Percentiles rank a stretch among this genome's conserved stretches.
phyloP scores from a whole-genome alignment of 2,888 invertebrate species.

The Hedya salicella region DNA sequence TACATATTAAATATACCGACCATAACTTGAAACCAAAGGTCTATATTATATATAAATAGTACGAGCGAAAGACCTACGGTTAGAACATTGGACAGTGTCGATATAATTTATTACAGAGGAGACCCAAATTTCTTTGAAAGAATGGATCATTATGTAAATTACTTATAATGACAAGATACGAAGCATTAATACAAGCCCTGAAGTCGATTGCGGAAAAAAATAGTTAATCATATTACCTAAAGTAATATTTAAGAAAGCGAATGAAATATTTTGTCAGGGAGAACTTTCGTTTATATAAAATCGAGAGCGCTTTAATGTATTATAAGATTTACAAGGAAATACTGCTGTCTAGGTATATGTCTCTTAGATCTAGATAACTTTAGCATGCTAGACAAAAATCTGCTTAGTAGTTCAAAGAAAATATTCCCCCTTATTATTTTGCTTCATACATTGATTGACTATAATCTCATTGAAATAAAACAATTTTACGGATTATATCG shows the following conservation, averaged over 20 bases:
- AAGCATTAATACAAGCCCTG: conserved; percentile 47
- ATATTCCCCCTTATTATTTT: no score
- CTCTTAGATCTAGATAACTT: neutral
- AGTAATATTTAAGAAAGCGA: conserved; percentile 43
- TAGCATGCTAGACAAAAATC: neutral
- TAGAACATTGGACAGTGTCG: neutral
- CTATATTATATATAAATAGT: neutral
- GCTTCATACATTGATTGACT: no score
- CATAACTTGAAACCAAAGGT: conserved; percentile 13
- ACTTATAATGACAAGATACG: conserved; percentile 58
- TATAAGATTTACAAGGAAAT: conserved; percentile 12
- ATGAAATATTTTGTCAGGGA: conserved; percentile 43
- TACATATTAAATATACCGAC: conserved; percentile 53
- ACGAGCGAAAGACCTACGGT: neutral
- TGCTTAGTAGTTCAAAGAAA: no score
- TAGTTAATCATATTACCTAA: conserved; percentile 1
- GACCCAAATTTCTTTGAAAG: conserved; percentile 57
- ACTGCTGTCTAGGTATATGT: neutral
- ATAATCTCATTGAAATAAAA: no score
- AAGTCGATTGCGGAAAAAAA: conserved; percentile 21
- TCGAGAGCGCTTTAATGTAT: conserved; percentile 55
- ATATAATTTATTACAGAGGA: conserved; percentile 35
- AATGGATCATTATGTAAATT: conserved; percentile 68
- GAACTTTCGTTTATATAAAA: conserved; percentile 57
- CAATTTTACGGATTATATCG: no score